phyloP scores from a whole-genome alignment of 2,888 invertebrate species.

The Drosophila nr. fundita region DNA sequence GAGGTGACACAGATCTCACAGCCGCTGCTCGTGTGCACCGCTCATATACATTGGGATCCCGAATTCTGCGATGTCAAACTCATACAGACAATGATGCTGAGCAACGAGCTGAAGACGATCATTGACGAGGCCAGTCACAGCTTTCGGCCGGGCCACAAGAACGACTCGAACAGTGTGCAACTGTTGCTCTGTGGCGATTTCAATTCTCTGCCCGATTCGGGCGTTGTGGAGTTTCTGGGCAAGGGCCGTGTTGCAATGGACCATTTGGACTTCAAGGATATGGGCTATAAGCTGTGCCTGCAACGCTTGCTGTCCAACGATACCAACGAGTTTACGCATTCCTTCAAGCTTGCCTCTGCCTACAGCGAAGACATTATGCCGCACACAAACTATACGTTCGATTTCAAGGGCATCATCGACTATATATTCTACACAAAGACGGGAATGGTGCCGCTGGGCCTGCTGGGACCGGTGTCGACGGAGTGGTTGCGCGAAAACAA shows the following conservation, averaged over 20 bases:
- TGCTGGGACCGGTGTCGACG: slow-evolving; percentile 96
- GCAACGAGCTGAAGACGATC: slow-evolving; percentile 95
- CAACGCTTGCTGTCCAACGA: slow-evolving; percentile 95
- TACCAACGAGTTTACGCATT: slow-evolving; percentile 97
- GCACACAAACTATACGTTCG: slow-evolving; percentile 99
- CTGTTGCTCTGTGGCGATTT: slow-evolving; percentile 98
- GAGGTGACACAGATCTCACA: slow-evolving; percentile 91
- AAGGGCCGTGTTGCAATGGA: slow-evolving; percentile 95
- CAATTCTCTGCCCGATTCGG: slow-evolving; percentile 98
- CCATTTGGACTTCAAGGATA: slow-evolving; percentile 98
- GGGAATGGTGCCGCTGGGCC: slow-evolving; percentile 96
- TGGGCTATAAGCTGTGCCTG: slow-evolving; percentile 95
- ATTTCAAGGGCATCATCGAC: slow-evolving; percentile 99
- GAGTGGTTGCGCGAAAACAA: slow-evolving; percentile 98
- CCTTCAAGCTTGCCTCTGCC: slow-evolving; percentile 97
- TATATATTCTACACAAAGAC: slow-evolving; percentile 99
- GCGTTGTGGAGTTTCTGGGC: slow-evolving; percentile 97
- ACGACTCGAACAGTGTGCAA: slow-evolving; percentile 93
- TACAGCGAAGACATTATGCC: slow-evolving; percentile 98
- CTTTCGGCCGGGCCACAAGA: slow-evolving; percentile 90
- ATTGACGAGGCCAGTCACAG: slow-evolving; percentile 94
- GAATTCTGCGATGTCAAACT: slow-evolving; percentile 99
- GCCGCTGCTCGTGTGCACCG: slow-evolving; percentile 97
- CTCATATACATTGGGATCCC: slow-evolving; percentile 99
- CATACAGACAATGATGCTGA: slow-evolving; percentile 99